A percentile compares a stretch with the other conserved stretches of the same genome.
Conservation (phyloP, 1,140 invertebrate species). For the Bombus sylvicola region DNA sequence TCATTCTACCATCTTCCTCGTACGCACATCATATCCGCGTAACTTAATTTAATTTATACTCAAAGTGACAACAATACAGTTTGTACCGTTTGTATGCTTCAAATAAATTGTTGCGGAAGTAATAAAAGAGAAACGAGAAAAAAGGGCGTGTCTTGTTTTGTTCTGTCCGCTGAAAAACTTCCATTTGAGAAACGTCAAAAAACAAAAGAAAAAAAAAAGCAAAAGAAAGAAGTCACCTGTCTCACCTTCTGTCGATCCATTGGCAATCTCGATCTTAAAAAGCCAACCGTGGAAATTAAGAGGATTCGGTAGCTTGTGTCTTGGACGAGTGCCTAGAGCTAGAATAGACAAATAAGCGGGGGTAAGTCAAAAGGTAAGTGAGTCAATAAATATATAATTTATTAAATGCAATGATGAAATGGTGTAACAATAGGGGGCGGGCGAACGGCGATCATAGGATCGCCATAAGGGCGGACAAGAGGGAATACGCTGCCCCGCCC, state of each 20-base stretch:
- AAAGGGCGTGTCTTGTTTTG: not conserved
- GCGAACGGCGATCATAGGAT: constrained; percentile 71
- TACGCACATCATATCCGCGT: constrained; percentile 70
- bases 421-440: constrained; percentile 82
- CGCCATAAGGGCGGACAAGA: constrained; percentile 71
- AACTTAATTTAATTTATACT: constrained; percentile 79
- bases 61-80: constrained; percentile 76
- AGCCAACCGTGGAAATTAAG: not conserved
- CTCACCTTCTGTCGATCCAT: not conserved
- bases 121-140: constrained; percentile 35
- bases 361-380: constrained; percentile 69
- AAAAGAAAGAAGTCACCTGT: not conserved
- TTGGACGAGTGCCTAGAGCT: constrained; percentile 8
- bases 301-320: not conserved
- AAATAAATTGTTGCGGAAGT: constrained; percentile 82
- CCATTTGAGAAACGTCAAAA: not conserved
- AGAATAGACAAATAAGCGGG: constrained; percentile 32
- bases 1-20: constrained; percentile 30
- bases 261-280: not conserved
- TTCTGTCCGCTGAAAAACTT: not conserved
- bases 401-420: constrained; percentile 84
- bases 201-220: not conserved
- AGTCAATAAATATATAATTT: constrained; percentile 84
- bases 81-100: constrained; percentile 83
- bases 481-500: constrained; percentile 74